Evolutionary conservation across 2,888 invertebrate genomes (phyloP).

Genomic region (Oxyteleia sp.): DNA sequence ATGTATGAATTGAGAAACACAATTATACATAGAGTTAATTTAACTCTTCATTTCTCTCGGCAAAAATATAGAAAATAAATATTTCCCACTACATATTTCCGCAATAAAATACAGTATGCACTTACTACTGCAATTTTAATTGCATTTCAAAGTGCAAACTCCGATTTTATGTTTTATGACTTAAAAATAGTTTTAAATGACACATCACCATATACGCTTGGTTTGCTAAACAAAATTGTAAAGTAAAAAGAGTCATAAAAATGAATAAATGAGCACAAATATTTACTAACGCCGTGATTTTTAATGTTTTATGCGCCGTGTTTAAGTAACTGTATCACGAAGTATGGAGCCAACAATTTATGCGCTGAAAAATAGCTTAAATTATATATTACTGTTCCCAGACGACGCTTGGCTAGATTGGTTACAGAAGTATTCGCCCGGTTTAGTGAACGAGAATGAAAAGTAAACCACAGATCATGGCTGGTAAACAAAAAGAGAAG

Average conservation of each 20-base stretch:
- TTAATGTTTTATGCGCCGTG: background rate
- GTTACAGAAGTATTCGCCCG: slow-evolving; percentile 15
- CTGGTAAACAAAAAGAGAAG: slow-evolving; percentile 32
- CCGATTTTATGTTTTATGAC: too few relatives aligned
- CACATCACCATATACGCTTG: too few relatives aligned
- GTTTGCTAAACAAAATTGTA: background rate
- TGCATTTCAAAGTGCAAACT: too few relatives aligned
- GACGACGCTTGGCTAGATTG: slow-evolving; percentile 32
- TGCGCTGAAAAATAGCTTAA: slow-evolving; percentile 6
- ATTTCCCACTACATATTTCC: too few relatives aligned
- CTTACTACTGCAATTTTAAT: too few relatives aligned
- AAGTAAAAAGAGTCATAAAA: background rate
- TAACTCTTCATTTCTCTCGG: too few relatives aligned
- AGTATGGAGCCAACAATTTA: background rate
- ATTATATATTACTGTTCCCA: slow-evolving; percentile 19
- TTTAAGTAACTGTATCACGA: background rate
- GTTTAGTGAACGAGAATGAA: slow-evolving; percentile 20
- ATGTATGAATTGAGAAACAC: too few relatives aligned
- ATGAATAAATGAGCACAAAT: background rate
- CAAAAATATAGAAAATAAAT: too few relatives aligned
- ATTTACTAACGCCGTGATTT: background rate
- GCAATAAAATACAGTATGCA: too few relatives aligned
- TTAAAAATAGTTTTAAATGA: too few relatives aligned
- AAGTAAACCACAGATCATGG: slow-evolving; percentile 24
- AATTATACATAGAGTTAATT: too few relatives aligned